A percentile compares a stretch with the other conserved stretches of the same genome.
Evolutionary conservation across 2,113 vertebrate species (phyloP).

Genomic region (Chrysochloris asiatica): DNA sequence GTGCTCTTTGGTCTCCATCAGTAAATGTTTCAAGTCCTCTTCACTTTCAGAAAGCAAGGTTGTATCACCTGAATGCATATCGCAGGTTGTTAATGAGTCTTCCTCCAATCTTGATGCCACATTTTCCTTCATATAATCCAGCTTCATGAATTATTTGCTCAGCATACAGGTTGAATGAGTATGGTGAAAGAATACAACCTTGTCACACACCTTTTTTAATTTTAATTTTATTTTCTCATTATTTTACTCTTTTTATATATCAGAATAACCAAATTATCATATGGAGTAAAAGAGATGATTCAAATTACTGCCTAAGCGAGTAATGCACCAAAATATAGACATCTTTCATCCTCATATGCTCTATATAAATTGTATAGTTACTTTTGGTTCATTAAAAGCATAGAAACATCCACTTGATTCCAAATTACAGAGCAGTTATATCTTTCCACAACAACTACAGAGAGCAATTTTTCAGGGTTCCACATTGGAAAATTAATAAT

Average conservation of each 20-base stretch:
- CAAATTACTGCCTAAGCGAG: not conserved
- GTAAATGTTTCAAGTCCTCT: too few species aligned
- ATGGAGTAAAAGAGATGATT: not conserved
- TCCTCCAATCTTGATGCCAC: too few species aligned
- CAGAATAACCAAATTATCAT: not conserved
- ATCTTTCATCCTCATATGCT: not conserved
- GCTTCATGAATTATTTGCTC: too few species aligned
- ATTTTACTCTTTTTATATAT: not conserved
- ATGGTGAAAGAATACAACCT: too few species aligned
- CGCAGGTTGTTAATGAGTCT: too few species aligned
- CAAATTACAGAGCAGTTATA: not conserved
- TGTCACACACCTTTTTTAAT: too few species aligned
- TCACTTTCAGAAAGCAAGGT: too few species aligned
- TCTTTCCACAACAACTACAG: conserved; percentile 1
- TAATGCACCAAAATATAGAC: not conserved
- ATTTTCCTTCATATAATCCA: too few species aligned
- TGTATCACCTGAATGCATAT: too few species aligned
- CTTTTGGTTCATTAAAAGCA: conserved; percentile 32
- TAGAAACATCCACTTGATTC: not conserved
- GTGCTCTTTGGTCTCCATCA: too few species aligned
- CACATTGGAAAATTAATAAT: conserved; percentile 55
- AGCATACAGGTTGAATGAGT: too few species aligned
- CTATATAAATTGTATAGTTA: not conserved
- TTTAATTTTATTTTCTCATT: too few species aligned
- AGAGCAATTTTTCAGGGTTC: conserved; percentile 12